A percentile compares a stretch with the other conserved stretches of the same genome.
These are phyloP conservation scores for Pseudorectes ferrugineus DNA, from an alignment of 2,113 vertebrate genomes.

Conservation along the genomic window DNA sequence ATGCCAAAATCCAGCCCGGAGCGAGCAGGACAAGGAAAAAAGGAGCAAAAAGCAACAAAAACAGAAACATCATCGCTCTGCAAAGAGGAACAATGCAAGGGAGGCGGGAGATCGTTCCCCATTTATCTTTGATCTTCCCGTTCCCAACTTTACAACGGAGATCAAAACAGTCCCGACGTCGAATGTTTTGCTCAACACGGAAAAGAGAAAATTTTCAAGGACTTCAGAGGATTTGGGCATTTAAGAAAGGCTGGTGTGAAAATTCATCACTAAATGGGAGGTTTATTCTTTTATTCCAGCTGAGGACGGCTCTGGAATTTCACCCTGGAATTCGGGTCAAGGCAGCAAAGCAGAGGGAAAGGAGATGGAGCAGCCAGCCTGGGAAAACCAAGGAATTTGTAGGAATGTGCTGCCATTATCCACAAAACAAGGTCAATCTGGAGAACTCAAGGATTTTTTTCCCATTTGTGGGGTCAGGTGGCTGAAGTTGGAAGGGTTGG, in stretches of 20 bases:
- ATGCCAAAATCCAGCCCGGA: neutral
- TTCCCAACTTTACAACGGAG: neutral
- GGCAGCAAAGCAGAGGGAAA: neutral
- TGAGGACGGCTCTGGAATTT: neutral
- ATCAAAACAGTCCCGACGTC: accelerated
- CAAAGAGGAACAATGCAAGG: neutral
- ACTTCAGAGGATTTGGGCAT: neutral
- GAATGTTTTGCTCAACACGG: accelerated
- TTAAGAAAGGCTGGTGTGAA: neutral
- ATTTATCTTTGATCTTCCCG: neutral
- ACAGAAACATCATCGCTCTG: neutral
- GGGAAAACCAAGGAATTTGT: neutral
- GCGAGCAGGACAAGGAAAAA: neutral
- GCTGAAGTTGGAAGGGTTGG: neutral
- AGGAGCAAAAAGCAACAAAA: neutral
- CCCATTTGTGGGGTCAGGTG: neutral
- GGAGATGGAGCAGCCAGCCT: neutral
- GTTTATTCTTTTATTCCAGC: neutral
- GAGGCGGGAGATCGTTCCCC: accelerated
- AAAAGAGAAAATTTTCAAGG: neutral
- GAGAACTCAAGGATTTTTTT: neutral
- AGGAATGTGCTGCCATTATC: neutral
- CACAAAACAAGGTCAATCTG: accelerated
- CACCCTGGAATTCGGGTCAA: neutral
- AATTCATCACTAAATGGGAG: neutral